Evolutionary conservation across 2,888 invertebrate genomes (phyloP), one percentile per base, ranked within the genome.

Genomic region (Stratiomys singularior): DNA sequence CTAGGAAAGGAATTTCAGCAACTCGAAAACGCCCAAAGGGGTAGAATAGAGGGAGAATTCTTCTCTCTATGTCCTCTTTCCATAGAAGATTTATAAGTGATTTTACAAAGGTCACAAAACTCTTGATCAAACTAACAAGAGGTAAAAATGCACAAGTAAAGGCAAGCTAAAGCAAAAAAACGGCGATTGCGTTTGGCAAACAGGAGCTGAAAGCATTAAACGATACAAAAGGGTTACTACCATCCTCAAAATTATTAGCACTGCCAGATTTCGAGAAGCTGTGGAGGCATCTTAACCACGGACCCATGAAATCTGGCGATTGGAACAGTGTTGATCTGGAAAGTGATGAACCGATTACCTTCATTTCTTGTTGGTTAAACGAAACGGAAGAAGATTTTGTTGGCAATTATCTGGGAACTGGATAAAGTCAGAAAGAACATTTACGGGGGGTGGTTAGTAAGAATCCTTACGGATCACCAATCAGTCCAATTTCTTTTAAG

Each of bases 381-480:
- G 64, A 63, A 76, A 64, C 66, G 1, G 64, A 63, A n/a, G 76
- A 76, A 44, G 44, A 76, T 47, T 76, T 64, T 47, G 66, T 27
- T 76, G 23, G 37, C n/a, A 11, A 64, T 64, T 11, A 46, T 46
- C 44, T 76, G 72, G 72, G 56, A 15, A 15, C 56, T 72, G 15
- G 47, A 71, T 30, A 71, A 72, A 56, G 27, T 72, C n/a, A 44
- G 72, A 56, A 52, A 13, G 11, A 56, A 72, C 28, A 60, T 72
- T 2, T 46, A 56, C 27, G 72, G 52, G 15, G 52, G 56, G 23
- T 56, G 56, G 28, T 56, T 56, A 28, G 18, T 72, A 27, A 72
- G 23, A 72, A 72, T 72, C 23, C 52, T 72, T 23, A 72, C 72
- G 15, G 72, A 72, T 56, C 72, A 72, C 25, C 52, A 72, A 27